A percentile compares a stretch with the other conserved stretches of the same genome.
phyloP scores from a whole-genome alignment of 2,888 invertebrate genomes.

The Chymomyza caudatula region DNA sequence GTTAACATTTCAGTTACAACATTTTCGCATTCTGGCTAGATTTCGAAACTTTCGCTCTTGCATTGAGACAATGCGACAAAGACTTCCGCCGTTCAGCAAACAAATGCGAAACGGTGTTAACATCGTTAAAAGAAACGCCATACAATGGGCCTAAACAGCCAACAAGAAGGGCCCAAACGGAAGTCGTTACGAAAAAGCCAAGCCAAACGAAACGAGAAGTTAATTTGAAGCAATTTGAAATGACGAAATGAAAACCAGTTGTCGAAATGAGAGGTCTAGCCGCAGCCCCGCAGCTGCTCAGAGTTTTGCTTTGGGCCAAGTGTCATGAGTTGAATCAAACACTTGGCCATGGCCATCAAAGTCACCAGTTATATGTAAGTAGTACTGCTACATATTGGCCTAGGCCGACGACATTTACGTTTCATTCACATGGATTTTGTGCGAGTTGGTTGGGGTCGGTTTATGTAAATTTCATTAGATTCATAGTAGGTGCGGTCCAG shows the following conservation, averaged over 20 bases:
- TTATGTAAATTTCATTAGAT: slow-evolving; percentile 3
- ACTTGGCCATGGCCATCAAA: slow-evolving; percentile 1
- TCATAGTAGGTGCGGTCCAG: slow-evolving; percentile 1
- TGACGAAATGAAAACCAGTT: slow-evolving; percentile 29
- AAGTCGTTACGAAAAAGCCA: slow-evolving; percentile 1
- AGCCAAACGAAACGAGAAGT: slow-evolving; percentile 50
- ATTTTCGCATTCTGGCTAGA: slow-evolving; percentile 27
- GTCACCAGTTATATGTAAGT: neutral
- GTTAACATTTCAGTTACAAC: slow-evolving; percentile 10
- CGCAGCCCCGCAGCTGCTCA: neutral
- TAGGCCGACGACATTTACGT: neutral
- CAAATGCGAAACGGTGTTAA: slow-evolving; percentile 17
- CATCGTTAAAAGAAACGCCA: neutral
- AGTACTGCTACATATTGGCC: neutral
- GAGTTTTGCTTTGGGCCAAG: neutral
- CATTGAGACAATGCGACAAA: neutral
- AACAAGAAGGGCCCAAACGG: neutral
- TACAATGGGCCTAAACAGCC: neutral
- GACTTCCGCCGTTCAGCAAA: slow-evolving; percentile 17
- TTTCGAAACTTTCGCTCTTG: slow-evolving; percentile 67
- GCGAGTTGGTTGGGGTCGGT: neutral
- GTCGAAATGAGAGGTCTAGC: neutral
- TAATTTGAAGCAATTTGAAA: slow-evolving; percentile 64
- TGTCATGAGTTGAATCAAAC: slow-evolving; percentile 1
- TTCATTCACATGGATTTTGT: neutral